A percentile compares a stretch with the other conserved stretches of the same genome.
phyloP scores from a whole-genome alignment of 2,888 invertebrate genomes.

The Drosophila birchii region DNA sequence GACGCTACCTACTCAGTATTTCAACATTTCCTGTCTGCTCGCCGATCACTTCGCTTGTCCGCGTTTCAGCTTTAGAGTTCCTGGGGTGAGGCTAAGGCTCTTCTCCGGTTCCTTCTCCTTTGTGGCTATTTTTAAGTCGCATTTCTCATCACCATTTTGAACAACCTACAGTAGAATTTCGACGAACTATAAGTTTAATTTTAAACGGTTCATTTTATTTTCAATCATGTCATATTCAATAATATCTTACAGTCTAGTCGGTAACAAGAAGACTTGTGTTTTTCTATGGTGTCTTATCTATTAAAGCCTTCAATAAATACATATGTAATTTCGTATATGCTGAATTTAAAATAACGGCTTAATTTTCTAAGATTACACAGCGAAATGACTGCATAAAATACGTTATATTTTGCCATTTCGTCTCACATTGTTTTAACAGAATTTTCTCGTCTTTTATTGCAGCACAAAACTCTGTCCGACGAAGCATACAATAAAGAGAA shows the following conservation, averaged over 20 bases:
- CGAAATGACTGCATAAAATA: constrained; percentile 12
- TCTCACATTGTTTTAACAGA: constrained; percentile 10
- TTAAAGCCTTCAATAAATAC: neutral
- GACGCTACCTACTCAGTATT: constrained; percentile 27
- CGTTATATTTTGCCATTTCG: constrained; percentile 14
- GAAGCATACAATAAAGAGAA: constrained; percentile 9
- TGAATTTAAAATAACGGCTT: neutral
- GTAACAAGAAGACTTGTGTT: neutral
- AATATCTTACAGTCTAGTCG: too few species aligned
- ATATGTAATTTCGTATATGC: too few species aligned
- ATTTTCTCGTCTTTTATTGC: constrained; percentile 16
- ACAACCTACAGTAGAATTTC: neutral
- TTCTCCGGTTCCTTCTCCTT: neutral
- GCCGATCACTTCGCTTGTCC: constrained; percentile 26
- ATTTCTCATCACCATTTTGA: neutral
- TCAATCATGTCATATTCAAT: neutral
- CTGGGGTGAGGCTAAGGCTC: constrained; percentile 9
- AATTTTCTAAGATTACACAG: neutral
- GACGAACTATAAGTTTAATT: too few species aligned
- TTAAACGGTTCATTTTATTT: too few species aligned
- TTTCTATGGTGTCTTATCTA: neutral
- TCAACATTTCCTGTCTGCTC: constrained; percentile 32
- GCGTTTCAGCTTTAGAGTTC: constrained; percentile 12
- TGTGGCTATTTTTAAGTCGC: constrained; percentile 17
- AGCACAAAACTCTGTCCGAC: constrained; percentile 26